These are phyloP conservation scores for Dipodomys merriami DNA, from an alignment of 2,113 vertebrate genomes.

Conservation along the genomic window DNA sequence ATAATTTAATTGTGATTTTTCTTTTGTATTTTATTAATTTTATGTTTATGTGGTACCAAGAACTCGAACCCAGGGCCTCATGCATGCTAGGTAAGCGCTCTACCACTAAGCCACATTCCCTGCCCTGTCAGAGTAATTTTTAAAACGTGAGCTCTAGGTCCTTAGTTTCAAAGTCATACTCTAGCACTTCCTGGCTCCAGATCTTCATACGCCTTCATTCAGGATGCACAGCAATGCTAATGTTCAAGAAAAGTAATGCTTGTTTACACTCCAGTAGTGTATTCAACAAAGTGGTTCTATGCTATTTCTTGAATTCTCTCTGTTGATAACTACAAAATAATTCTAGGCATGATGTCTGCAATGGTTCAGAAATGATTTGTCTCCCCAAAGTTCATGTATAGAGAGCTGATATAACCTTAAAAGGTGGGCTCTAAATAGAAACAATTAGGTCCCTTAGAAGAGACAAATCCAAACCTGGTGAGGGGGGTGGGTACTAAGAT, in stretches of 20 bases:
- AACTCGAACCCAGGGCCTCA: no score
- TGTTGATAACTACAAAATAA: not conserved
- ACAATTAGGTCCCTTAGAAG: not conserved
- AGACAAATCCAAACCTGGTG: no score
- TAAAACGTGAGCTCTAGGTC: not conserved
- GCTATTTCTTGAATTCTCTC: not conserved
- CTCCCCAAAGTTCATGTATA: not conserved
- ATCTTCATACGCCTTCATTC: not conserved
- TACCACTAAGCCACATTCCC: no score
- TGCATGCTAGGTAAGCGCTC: no score
- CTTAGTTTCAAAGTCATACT: not conserved
- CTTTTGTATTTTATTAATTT: no score
- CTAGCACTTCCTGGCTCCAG: not conserved
- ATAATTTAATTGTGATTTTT: no score
- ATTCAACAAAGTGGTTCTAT: no score
- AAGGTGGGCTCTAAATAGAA: rapidly evolving
- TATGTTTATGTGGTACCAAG: no score
- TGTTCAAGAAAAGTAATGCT: not conserved
- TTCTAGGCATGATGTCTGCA: not conserved
- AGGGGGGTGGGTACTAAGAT: no score
- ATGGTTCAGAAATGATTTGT: not conserved
- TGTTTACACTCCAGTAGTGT: rapidly evolving
- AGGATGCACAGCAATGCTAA: not conserved
- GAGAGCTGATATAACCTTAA: not conserved
- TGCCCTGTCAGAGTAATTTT: no score